Conservation (phyloP, 2,797 vertebrate genomes). For the Pristis pectinata region DNA sequence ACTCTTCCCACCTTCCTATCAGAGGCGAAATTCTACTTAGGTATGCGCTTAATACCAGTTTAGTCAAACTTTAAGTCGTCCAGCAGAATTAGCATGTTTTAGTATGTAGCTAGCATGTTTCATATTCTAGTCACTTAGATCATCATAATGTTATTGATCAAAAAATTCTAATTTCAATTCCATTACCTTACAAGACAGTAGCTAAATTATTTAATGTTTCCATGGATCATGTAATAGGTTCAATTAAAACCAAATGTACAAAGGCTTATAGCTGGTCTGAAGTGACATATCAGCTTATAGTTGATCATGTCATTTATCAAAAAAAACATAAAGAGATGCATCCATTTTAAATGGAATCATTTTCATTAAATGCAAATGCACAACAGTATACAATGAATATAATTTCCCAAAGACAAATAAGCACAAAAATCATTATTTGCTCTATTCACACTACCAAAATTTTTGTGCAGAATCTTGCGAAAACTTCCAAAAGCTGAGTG, state of each 20-base stretch:
- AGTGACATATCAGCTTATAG: not conserved
- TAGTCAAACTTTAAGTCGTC: too few species aligned
- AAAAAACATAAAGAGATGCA: not conserved
- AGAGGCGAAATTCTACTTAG: not conserved
- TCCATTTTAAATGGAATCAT: not conserved
- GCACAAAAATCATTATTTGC: not conserved
- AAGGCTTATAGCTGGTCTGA: not conserved
- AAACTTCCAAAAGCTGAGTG: not conserved
- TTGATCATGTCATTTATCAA: not conserved
- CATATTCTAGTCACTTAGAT: not conserved
- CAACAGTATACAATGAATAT: not conserved
- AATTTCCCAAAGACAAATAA: not conserved
- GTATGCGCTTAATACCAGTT: not conserved
- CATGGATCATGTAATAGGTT: too few species aligned
- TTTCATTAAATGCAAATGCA: not conserved
- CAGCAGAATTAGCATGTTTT: too few species aligned
- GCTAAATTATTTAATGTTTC: not conserved
- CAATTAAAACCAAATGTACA: not conserved
- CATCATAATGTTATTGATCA: not conserved
- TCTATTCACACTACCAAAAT: not conserved
- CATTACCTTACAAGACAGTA: not conserved
- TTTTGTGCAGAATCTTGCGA: not conserved
- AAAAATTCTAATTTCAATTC: too few species aligned
- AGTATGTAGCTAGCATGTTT: too few species aligned
- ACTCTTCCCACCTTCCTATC: not conserved